phyloP scores from a whole-genome alignment of 2,797 vertebrate species.

The Hozukius guyotensis region DNA sequence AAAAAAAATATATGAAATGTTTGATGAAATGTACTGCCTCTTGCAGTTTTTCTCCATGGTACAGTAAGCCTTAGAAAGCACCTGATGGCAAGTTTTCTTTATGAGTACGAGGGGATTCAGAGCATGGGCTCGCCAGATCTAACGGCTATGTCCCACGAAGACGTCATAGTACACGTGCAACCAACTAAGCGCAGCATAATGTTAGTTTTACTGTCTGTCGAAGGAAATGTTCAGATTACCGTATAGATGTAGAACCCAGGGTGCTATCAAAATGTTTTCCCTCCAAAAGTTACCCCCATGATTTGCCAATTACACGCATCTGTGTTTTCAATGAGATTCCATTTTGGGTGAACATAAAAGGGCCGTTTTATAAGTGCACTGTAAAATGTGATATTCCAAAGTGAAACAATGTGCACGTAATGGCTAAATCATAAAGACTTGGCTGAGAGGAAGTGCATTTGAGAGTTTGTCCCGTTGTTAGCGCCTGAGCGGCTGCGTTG shows the following conservation, averaged over 20 bases:
- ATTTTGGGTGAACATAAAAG: conserved; percentile 75
- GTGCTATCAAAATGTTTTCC: conserved; percentile 73
- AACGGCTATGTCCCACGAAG: conserved; percentile 15
- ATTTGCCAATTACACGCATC: conserved; percentile 78
- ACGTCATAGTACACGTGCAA: conserved; percentile 50
- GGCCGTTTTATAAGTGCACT: conserved; percentile 65
- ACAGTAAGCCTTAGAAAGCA: conserved; percentile 13
- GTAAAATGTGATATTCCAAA: conserved; percentile 76
- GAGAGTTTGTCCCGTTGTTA: conserved; percentile 47
- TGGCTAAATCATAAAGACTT: conserved; percentile 65
- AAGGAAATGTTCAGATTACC: conserved; percentile 67
- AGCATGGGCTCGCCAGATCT: conserved; percentile 6
- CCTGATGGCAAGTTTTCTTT: conserved; percentile 20
- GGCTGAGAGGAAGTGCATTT: conserved; percentile 46
- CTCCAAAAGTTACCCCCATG: conserved; percentile 69
- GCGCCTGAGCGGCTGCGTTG: conserved; percentile 14
- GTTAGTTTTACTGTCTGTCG: conserved; percentile 68
- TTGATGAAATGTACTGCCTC: conserved; percentile 22
- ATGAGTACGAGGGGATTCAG: conserved; percentile 1
- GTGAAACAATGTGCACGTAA: conserved; percentile 71
- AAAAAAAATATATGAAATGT: conserved; percentile 12
- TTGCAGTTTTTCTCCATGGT: conserved; percentile 26
- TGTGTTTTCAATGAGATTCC: conserved; percentile 77
- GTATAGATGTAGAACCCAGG: conserved; percentile 47
- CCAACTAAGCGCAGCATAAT: conserved; percentile 57